Base-by-base conservation (phyloP, 2,797 vertebrate genomes). In the Rhincodon typus region DNA sequence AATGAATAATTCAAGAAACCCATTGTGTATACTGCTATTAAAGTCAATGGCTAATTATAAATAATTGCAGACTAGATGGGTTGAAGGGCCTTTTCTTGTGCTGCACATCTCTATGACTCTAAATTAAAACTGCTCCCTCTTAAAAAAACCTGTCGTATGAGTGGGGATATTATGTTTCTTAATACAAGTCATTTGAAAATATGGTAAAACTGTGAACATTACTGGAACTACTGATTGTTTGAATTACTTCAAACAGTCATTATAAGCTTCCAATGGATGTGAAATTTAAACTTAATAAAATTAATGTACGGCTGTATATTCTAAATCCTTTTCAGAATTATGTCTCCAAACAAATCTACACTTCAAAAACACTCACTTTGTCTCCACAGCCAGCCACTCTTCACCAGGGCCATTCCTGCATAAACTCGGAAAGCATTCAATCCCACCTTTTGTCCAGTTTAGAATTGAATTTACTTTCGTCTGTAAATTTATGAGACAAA, bases 321-420 rank as follows among this genome's bases (percentile, higher is more conserved):
- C 21, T 27, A 53, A 87, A 27, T 53, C 25, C 57, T 66, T 62
- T 91, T 62, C 53, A 34, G 30, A 7, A 21, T 42, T 2, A n/a
- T 10, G 57, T n/a, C 5, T 42, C 12, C 34, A 38, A 34, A 62
- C n/a, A 90, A 15, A 1, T 1, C 10, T n/a, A 90, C 5, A 57
- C 3, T 34, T 34, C 34, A 90, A n/a, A 94, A 77, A 72, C 96
- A 97, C 98, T 98, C 96, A 98, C 98, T 98, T 96, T 98, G 98
- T 74, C 98, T 97, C 98, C 98, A 98, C 46, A 98, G 97, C 98
- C 97, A 98, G 90, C 98, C 98, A 0, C 98, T 97, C 97, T 98
- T 98, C 97, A 98, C 96, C 95, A 98, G 96, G 0, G 97, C 98
- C 98, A 98, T 98, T 96, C 96, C 96, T 95, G 96, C 96, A 66